Conservation (phyloP, 2,113 vertebrate genomes). For the Pedetes capensis region DNA sequence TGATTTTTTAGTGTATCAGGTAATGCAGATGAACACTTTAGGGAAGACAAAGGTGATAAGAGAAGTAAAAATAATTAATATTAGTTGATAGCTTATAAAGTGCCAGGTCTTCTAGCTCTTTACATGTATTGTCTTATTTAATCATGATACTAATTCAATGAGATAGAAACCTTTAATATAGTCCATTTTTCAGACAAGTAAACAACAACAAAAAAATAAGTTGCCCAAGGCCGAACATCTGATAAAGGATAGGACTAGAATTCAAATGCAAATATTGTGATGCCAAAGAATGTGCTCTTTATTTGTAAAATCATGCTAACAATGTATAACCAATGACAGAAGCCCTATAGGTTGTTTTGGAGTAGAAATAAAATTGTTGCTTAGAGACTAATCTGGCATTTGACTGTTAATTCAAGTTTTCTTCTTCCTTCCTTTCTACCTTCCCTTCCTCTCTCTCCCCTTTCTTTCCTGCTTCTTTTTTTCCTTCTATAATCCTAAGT, state of each 20-base stretch:
- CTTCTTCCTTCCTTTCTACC: not conserved
- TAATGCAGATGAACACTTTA: not conserved
- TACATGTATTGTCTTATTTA: not conserved
- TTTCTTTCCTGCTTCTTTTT: not conserved
- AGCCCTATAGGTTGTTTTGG: not conserved
- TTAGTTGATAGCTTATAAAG: not conserved
- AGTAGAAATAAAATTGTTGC: not conserved
- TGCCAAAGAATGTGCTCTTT: not conserved
- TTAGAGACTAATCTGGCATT: not conserved
- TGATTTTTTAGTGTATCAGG: not conserved
- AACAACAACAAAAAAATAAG: conserved; percentile 12
- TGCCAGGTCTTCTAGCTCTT: not conserved
- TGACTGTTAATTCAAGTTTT: not conserved
- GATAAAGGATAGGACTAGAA: not conserved
- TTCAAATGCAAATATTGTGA: not conserved
- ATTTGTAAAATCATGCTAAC: not conserved
- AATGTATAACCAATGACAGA: not conserved
- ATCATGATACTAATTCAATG: not conserved
- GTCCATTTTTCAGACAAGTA: not conserved
- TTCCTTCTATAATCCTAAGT: not conserved
- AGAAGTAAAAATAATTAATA: not conserved
- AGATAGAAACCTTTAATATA: not conserved
- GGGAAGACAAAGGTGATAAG: not conserved
- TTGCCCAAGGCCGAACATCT: not conserved
- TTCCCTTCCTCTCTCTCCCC: not conserved